Percentiles rank a stretch among this genome's conserved stretches.
These are phyloP conservation scores for Macrotrachela quadricornifera DNA, from an alignment of 1,140 invertebrate species.

Conservation along the genomic window DNA sequence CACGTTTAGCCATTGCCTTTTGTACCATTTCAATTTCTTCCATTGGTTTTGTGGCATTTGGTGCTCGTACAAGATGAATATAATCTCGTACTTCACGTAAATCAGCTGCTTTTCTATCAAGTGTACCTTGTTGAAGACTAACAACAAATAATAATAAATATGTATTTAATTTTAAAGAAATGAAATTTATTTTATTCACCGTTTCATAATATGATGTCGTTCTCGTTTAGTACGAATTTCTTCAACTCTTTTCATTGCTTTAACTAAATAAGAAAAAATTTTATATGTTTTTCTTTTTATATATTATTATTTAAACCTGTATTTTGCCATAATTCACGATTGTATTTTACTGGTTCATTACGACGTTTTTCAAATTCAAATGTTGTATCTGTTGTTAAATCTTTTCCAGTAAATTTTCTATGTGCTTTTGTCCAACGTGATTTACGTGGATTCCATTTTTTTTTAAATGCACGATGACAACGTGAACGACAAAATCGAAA, in stretches of 20 bases:
- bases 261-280: conserved; percentile 35
- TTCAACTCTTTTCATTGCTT: conserved; percentile 74
- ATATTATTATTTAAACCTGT: conserved; percentile 34
- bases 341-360: conserved; percentile 76
- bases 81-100: conserved; percentile 70
- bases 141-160: conserved; percentile 11
- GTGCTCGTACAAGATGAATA: conserved; percentile 48
- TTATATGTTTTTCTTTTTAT: conserved; percentile 8
- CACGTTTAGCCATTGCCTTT: too few relatives aligned
- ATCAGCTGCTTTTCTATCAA: conserved; percentile 62
- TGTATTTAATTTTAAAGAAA: too few relatives aligned
- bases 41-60: neutral
- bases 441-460: conserved; percentile 96
- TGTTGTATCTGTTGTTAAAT: conserved; percentile 75
- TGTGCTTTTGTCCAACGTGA: conserved; percentile 95
- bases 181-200: too few relatives aligned
- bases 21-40: too few relatives aligned
- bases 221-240: conserved; percentile 51
- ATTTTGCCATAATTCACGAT: conserved; percentile 70
- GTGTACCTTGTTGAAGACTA: conserved; percentile 59
- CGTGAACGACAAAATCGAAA: conserved; percentile 96
- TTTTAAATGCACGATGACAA: conserved; percentile 92
- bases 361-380: conserved; percentile 90
- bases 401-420: conserved; percentile 82
- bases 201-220: conserved; percentile 51